Evolutionary conservation across 2,113 vertebrate species (phyloP).

Genomic region (Pleuronectes platessa): DNA sequence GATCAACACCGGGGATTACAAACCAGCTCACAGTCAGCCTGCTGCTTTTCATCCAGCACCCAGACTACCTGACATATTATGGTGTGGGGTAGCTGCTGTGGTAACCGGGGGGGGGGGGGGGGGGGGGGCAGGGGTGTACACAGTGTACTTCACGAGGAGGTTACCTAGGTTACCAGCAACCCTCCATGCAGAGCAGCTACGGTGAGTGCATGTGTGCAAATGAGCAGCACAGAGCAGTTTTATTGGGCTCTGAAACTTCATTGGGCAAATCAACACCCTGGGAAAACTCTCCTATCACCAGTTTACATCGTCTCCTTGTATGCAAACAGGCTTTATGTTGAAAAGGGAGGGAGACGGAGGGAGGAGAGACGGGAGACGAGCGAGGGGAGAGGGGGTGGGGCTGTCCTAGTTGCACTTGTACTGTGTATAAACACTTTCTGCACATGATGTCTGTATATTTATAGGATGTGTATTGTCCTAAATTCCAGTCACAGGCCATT

Average conservation of each 20-base stretch:
- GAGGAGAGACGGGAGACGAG: background rate
- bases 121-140: background rate
- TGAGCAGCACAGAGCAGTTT: conserved; percentile 51
- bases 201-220: conserved; percentile 31
- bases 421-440: background rate
- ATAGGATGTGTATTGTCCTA: conserved; percentile 23
- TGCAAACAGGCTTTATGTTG: conserved; percentile 32
- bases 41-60: conserved; percentile 6
- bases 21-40: background rate
- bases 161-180: conserved; percentile 68
- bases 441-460: conserved; percentile 43
- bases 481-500: conserved; percentile 36
- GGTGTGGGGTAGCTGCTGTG: conserved; percentile 5
- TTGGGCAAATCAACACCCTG: conserved; percentile 65
- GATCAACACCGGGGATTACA: background rate
- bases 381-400: conserved; percentile 11
- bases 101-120: conserved; percentile 17
- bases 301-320: conserved; percentile 53
- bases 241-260: conserved; percentile 59
- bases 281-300: conserved; percentile 57
- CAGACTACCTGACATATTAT: conserved; percentile 53
- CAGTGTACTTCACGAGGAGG: conserved; percentile 24
- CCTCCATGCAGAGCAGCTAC: conserved; percentile 55
- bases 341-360: conserved; percentile 5
- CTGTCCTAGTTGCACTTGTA: conserved; percentile 50